Evolutionary conservation across 2,797 vertebrate species (phyloP), one percentile per base, ranked within the genome.

Genomic region (Lepus oiostolus): DNA sequence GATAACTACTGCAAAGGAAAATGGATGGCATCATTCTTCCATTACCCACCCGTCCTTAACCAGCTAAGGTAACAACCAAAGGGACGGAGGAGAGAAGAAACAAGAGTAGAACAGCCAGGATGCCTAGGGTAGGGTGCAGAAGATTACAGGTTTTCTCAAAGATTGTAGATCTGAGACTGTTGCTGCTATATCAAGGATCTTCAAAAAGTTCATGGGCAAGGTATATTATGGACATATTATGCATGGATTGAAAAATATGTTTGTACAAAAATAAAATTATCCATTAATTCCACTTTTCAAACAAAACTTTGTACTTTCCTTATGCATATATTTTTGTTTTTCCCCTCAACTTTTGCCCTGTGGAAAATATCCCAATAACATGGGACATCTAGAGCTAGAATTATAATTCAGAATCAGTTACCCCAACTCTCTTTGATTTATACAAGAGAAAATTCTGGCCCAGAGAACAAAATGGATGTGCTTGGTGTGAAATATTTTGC

Each of bases 381-480:
- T 24, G 35, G 28, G 76, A 76, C 16, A 85, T 62, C 28, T 13
- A 62, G 47, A 85, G 35, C 12, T 38, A 84, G 47, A 81, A 71
- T 74, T 42, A 42, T 75, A 71, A 4, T 38, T 79, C 71, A 19
- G 10, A 17, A 54, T 90, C 62, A 93, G 79, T 85, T 85, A 94
- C 30, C 17, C 42, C n/a, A 85, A 83, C 16, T 2, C 81, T 21
- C 26, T 54, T 65, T 85, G 72, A 80, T 85, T 68, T 82, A 85
- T 58, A 89, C n/a, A 75, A 24, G 21, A 85, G 47, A 32, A 88
- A 90, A 92, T 90, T 84, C 13, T 75, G 47, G 7, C 22, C 47
- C n/a, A 42, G 42, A 80, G 38, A 74, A 92, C 68, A 8, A 26
- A 83, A 90, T 35, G 2, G 13, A 63, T 32, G 63, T 65, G 28